Conservation (phyloP, 2,888 invertebrate species). For the Dicroscelio sp. region DNA sequence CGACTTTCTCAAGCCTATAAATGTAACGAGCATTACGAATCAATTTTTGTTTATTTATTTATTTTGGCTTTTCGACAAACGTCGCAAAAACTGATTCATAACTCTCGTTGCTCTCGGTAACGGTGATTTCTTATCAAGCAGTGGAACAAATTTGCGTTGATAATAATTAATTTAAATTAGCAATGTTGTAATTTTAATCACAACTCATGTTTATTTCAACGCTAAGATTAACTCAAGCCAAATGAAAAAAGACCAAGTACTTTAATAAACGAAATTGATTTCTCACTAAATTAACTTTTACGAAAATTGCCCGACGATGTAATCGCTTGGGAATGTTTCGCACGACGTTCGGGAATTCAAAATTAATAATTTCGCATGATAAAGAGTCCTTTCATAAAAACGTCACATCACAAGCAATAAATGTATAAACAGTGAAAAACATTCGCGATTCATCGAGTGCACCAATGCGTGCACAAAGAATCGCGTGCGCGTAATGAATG, state of each 20-base stretch:
- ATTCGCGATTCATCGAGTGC: constrained; percentile 81
- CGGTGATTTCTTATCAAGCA: constrained; percentile 22
- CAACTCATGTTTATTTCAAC: too few relatives aligned
- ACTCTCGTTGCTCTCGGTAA: constrained; percentile 55
- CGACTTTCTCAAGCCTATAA: constrained; percentile 67
- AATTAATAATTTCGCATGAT: constrained; percentile 65
- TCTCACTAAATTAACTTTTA: constrained; percentile 44
- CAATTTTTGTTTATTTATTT: too few relatives aligned
- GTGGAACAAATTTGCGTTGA: constrained; percentile 41
- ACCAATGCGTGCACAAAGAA: constrained; percentile 78
- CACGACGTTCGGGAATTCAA: constrained; percentile 49
- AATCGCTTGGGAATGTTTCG: constrained; percentile 29
- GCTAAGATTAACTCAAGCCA: too few relatives aligned
- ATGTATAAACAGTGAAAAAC: constrained; percentile 75
- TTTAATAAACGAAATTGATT: neutral
- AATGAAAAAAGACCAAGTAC: too few relatives aligned
- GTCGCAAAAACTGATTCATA: constrained; percentile 46
- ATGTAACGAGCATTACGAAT: constrained; percentile 71
- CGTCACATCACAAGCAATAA: constrained; percentile 71
- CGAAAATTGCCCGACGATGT: constrained; percentile 15
- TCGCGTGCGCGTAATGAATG: constrained; percentile 81
- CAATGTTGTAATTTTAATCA: too few relatives aligned
- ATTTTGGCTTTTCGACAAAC: constrained; percentile 49
- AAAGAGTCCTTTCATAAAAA: constrained; percentile 62
- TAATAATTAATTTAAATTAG: constrained; percentile 30